A percentile compares a stretch with the other conserved stretches of the same genome.
Conservation (phyloP, 2,113 vertebrate genomes). For the Hydrolagus affinis region DNA sequence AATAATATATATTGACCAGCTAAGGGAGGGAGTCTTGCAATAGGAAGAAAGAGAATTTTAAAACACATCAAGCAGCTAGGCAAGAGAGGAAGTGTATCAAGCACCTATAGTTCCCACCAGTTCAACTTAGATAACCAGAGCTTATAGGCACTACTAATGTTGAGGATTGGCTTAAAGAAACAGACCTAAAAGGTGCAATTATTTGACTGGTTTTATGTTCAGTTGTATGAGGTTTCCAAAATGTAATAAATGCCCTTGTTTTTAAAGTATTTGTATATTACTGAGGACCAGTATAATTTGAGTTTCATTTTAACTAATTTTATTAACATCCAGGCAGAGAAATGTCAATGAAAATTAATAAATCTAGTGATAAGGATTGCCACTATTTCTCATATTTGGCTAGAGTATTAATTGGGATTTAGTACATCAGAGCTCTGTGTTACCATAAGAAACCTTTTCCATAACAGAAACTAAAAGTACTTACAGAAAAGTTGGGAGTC, state of each 20-base stretch:
- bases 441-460: too few relatives aligned
- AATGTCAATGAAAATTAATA: slow-evolving; percentile 5
- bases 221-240: neutral
- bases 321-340: neutral
- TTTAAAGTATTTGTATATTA: too few relatives aligned
- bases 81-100: neutral
- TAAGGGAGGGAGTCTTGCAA: neutral
- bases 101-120: too few relatives aligned
- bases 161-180: neutral
- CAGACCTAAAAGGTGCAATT: neutral
- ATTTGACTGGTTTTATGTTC: neutral
- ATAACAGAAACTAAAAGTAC: neutral
- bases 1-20: neutral
- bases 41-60: neutral
- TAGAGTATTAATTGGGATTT: too few relatives aligned
- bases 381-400: too few relatives aligned
- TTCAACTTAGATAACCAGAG: neutral
- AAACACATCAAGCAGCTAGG: neutral
- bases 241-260: neutral
- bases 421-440: too few relatives aligned
- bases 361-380: neutral
- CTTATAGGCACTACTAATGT: neutral
- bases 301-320: too few relatives aligned
- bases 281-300: too few relatives aligned
- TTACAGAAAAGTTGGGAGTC: slow-evolving; percentile 4